Evolutionary conservation across 2,888 invertebrate genomes (phyloP).

Genomic region (Acrocyrtus sp.): DNA sequence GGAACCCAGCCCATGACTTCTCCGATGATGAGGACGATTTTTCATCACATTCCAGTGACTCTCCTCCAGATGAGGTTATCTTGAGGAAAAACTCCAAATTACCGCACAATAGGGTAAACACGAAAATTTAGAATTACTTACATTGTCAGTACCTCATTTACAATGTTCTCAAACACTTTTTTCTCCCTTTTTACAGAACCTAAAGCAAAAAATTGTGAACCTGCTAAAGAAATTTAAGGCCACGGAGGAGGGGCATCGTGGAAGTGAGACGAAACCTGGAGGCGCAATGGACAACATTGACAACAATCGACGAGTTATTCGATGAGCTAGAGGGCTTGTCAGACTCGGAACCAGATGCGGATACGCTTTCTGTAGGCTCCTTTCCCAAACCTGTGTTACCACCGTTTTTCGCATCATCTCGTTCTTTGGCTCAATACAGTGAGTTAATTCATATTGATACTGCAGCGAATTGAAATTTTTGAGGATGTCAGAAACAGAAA

Average conservation of each 20-base stretch:
- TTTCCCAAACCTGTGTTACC: slow-evolving; percentile 96
- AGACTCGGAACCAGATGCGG: slow-evolving; percentile 95
- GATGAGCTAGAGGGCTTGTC: slow-evolving; percentile 92
- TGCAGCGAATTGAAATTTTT: not conserved
- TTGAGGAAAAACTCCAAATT: slow-evolving; percentile 62
- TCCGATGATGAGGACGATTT: slow-evolving; percentile 63
- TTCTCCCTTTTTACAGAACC: slow-evolving; percentile 79
- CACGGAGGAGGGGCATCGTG: slow-evolving; percentile 79
- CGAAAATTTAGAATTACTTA: not conserved
- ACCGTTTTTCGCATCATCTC: slow-evolving; percentile 94
- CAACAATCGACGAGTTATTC: slow-evolving; percentile 90
- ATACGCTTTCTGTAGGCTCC: slow-evolving; percentile 95
- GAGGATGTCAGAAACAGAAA: not conserved
- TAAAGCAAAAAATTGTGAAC: slow-evolving; percentile 97
- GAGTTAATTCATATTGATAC: slow-evolving; percentile 21
- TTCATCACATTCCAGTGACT: slow-evolving; percentile 63
- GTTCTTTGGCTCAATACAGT: slow-evolving; percentile 74
- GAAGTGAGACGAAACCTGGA: slow-evolving; percentile 61
- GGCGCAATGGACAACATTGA: slow-evolving; percentile 68
- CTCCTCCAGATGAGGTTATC: slow-evolving; percentile 62
- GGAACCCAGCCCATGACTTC: slow-evolving; percentile 60
- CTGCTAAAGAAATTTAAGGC: slow-evolving; percentile 92
- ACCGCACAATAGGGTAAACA: slow-evolving; percentile 61
- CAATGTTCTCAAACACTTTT: too few relatives aligned
- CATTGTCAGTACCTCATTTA: not conserved